A percentile compares a stretch with the other conserved stretches of the same genome.
These are phyloP conservation scores for Ochropleura leucogaster DNA, from an alignment of 2,888 invertebrate genomes.

Conservation along the genomic window DNA sequence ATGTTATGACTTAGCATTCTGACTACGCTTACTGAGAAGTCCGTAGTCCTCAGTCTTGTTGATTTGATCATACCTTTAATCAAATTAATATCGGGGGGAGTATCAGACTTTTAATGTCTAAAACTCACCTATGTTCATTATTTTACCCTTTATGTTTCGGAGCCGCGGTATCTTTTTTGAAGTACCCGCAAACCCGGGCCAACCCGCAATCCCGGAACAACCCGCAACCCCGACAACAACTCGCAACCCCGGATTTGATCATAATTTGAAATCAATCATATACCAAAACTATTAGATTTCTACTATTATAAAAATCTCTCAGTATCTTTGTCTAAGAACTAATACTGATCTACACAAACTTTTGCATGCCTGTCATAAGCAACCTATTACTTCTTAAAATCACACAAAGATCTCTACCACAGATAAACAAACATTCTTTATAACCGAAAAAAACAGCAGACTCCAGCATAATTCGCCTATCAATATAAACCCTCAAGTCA, in stretches of 20 bases:
- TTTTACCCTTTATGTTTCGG: too few relatives aligned
- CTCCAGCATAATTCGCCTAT: conserved; percentile 49
- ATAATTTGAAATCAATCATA: not conserved
- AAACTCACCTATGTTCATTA: too few relatives aligned
- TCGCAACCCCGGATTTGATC: too few relatives aligned
- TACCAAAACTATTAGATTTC: not conserved
- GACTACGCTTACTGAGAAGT: not conserved
- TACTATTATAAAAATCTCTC: not conserved
- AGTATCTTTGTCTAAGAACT: not conserved
- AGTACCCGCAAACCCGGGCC: too few relatives aligned
- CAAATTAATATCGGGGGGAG: too few relatives aligned
- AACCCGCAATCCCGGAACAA: too few relatives aligned
- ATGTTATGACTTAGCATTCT: not conserved
- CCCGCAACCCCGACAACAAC: too few relatives aligned
- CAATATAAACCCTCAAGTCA: conserved; percentile 38
- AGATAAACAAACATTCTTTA: not conserved
- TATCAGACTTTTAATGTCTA: too few relatives aligned
- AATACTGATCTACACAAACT: not conserved
- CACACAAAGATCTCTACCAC: not conserved
- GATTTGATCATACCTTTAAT: not conserved
- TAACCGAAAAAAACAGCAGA: conserved; percentile 13
- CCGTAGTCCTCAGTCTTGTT: not conserved
- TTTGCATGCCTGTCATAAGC: not conserved
- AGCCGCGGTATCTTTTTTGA: too few relatives aligned
- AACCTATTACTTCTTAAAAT: not conserved